phyloP scores from a whole-genome alignment of 1,140 invertebrate species.

The Ceratitis capitata region DNA sequence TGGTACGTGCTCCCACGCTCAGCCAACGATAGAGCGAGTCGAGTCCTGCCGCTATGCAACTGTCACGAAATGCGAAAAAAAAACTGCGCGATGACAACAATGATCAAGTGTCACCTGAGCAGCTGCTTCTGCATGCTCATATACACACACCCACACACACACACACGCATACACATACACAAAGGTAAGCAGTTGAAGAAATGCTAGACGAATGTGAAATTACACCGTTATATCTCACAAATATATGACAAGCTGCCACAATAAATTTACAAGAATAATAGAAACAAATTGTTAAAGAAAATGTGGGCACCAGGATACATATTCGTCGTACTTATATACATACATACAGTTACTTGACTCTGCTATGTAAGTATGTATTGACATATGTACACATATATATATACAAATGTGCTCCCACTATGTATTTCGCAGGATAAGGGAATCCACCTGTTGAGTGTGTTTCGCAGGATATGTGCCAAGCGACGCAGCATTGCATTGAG shows the following conservation, averaged over 20 bases:
- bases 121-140: not conserved
- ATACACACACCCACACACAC: not conserved
- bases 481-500: not conserved
- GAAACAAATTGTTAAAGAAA: not conserved
- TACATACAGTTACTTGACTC: too few relatives aligned
- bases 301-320: not conserved
- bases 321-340: not conserved
- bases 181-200: not conserved
- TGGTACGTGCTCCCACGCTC: too few relatives aligned
- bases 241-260: not conserved
- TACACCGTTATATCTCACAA: not conserved
- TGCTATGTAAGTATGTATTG: not conserved
- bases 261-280: conserved; percentile 4
- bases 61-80: not conserved
- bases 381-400: not conserved
- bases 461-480: not conserved
- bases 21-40: too few relatives aligned
- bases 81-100: not conserved
- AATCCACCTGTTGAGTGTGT: not conserved
- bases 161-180: not conserved
- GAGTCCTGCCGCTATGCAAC: too few relatives aligned
- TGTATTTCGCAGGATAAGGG: not conserved
- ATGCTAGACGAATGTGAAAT: not conserved
- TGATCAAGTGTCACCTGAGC: not conserved
- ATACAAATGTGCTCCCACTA: not conserved